These are phyloP conservation scores for Zaprionus vittiger DNA, from an alignment of 1,140 invertebrate species.

Conservation along the genomic window DNA sequence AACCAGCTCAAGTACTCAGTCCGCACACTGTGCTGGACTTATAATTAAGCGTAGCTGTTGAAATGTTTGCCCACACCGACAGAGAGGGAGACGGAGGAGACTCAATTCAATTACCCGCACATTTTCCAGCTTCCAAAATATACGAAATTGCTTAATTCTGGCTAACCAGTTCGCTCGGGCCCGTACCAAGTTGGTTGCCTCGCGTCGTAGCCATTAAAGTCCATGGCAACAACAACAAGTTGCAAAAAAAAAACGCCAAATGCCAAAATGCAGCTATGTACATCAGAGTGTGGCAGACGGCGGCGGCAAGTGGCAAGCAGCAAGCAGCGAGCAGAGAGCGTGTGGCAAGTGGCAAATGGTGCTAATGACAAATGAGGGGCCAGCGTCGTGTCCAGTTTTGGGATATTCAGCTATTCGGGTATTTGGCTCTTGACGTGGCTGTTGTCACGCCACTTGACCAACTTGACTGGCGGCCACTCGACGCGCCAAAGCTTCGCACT, in stretches of 20 bases:
- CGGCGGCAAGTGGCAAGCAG: constrained; percentile 38
- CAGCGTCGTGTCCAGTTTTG: constrained; percentile 14
- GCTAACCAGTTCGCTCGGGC: constrained; percentile 39
- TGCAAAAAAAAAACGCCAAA: constrained; percentile 50
- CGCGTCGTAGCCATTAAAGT: constrained; percentile 50
- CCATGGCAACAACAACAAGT: constrained; percentile 36
- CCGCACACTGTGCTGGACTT: constrained; percentile 18
- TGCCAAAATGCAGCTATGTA: constrained; percentile 23
- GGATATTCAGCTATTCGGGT: constrained; percentile 13
- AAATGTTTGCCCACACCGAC: constrained; percentile 54
- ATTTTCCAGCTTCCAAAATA: constrained; percentile 44
- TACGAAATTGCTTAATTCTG: constrained; percentile 54
- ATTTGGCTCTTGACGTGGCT: constrained; percentile 32
- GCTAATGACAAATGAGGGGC: constrained; percentile 50
- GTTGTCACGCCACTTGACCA: constrained; percentile 51
- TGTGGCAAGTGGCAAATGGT: constrained; percentile 45
- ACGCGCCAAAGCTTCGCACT: constrained; percentile 26
- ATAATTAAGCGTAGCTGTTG: constrained; percentile 61
- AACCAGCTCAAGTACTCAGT: constrained; percentile 37
- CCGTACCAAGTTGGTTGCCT: constrained; percentile 29
- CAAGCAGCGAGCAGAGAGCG: not conserved
- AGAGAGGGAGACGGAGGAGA: constrained; percentile 8
- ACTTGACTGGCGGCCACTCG: constrained; percentile 31
- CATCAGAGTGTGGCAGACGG: constrained; percentile 7
- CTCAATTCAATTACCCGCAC: constrained; percentile 49